Percentiles rank a stretch among this genome's conserved stretches.
Evolutionary conservation across 2,113 vertebrate species (phyloP).

Genomic region (Gasterosteus nipponicus): DNA sequence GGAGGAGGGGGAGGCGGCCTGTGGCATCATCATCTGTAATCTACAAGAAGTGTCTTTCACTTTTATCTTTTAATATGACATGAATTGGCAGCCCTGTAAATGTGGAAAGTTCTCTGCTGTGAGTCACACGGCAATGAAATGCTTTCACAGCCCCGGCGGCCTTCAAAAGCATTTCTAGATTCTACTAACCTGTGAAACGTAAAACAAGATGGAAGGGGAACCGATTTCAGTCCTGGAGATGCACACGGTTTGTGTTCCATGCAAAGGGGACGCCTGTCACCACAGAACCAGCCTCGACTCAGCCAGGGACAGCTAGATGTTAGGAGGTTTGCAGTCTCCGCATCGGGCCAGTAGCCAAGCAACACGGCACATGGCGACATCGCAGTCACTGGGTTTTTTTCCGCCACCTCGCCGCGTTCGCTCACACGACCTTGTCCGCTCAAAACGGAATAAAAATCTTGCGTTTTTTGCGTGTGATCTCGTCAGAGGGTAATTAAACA

Average conservation of each 20-base stretch:
- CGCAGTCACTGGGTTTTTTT: neutral
- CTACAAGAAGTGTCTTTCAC: conserved; percentile 63
- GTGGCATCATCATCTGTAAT: conserved; percentile 43
- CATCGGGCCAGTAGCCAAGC: conserved; percentile 50
- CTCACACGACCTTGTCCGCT: neutral
- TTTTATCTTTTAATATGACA: conserved; percentile 65
- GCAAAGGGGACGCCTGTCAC: neutral
- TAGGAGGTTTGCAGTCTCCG: conserved; percentile 44
- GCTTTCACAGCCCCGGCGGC: conserved; percentile 51
- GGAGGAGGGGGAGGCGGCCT: no score
- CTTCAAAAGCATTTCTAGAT: conserved; percentile 62
- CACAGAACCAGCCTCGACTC: conserved; percentile 4
- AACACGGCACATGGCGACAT: conserved; percentile 20
- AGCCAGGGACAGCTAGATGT: conserved; percentile 40
- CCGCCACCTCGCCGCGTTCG: conserved; percentile 34
- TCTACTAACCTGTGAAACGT: conserved; percentile 61
- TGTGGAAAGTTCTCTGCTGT: conserved; percentile 59
- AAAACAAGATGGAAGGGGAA: conserved; percentile 49
- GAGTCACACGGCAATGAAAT: conserved; percentile 58
- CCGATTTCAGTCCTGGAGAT: conserved; percentile 31
- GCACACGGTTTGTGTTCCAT: conserved; percentile 30
- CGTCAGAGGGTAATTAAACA: conserved; percentile 45
- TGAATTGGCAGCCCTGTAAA: conserved; percentile 57
- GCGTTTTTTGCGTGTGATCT: conserved; percentile 23
- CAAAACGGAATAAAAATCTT: conserved; percentile 22